Base-by-base conservation (phyloP, 2,888 invertebrate species). In the Tillus elongatus region DNA sequence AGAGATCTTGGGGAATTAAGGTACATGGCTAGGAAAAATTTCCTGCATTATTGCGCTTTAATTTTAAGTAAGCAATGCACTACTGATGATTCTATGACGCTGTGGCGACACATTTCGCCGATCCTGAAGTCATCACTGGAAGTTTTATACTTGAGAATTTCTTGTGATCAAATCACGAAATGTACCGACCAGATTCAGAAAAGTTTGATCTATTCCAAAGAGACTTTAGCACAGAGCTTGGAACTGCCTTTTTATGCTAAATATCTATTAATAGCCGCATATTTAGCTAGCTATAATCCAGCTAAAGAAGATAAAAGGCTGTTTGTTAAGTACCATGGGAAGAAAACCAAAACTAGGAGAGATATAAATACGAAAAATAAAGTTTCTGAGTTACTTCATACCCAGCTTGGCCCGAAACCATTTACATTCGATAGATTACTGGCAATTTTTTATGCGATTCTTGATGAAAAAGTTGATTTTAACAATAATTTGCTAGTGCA, bases 221-320 rank as follows among this genome's bases (percentile, higher is more conserved):
- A 55, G 31, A 57, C 53, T 15, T 66, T 78, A 49, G 77, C 76
- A 0, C 76, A 76, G 45, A 79, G 78, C 35, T 72, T 87, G 16
- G 86, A 88, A 54, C 58, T 95, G 2, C 93, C 93, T 0, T 90
- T 78, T 58, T 92, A 89, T 64, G 85, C 89, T 0, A 93, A 93
- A 63, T 92, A 77, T 61, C 70, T 95, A 19, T 68, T 95, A 2
- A 85, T 95, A 14, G 89, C 93, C 4, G 85, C 91, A 1, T 95
- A 88, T 60, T 68, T 95, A 41, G 93, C 93, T 0, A 93, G 93
- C 16, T 88, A 92, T 61, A 93, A 93, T 63, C 87, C 92, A 1
- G 77, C 84, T 0, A 87, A 85, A 50, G 82, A 86, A 48, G 95
- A 95, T 59, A 88, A 84, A 56, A 69, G 85, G 31, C 68, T 93